Percentiles rank a stretch among this genome's conserved stretches.
Conservation (phyloP, 2,888 invertebrate species). For the Zygogramma bicolorata region DNA sequence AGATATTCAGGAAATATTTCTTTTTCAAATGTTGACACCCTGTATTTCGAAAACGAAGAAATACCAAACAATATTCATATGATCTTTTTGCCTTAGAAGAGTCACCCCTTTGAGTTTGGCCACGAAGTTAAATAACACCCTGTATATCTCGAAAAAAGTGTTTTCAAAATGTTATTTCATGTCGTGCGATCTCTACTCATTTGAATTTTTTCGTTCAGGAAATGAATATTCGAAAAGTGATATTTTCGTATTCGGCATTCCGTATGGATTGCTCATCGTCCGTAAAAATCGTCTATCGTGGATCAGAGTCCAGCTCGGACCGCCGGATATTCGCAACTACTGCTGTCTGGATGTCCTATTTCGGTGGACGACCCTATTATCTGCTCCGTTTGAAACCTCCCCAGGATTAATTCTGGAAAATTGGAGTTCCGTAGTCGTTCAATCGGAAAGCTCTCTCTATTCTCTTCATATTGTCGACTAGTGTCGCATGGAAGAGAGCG, state of each 20-base stretch:
- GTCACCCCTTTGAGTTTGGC: no score
- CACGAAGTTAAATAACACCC: no score
- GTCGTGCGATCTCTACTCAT: background rate
- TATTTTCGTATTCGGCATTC: background rate
- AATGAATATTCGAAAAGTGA: background rate
- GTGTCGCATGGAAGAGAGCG: background rate
- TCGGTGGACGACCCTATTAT: background rate
- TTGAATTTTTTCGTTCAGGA: background rate
- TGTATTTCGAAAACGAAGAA: no score
- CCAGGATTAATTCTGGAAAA: background rate
- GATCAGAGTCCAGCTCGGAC: background rate
- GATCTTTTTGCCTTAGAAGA: no score
- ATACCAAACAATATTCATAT: no score
- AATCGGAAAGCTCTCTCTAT: background rate
- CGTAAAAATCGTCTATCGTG: background rate
- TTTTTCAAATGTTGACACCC: no score
- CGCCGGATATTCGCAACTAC: background rate
- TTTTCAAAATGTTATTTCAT: no score
- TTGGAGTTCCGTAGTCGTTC: background rate
- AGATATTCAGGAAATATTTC: no score
- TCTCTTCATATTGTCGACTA: background rate
- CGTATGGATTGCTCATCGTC: background rate
- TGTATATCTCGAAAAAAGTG: no score
- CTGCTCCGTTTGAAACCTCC: background rate
- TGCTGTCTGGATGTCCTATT: background rate